Base-by-base conservation (phyloP, 2,113 vertebrate species). In the Scomber colias region DNA sequence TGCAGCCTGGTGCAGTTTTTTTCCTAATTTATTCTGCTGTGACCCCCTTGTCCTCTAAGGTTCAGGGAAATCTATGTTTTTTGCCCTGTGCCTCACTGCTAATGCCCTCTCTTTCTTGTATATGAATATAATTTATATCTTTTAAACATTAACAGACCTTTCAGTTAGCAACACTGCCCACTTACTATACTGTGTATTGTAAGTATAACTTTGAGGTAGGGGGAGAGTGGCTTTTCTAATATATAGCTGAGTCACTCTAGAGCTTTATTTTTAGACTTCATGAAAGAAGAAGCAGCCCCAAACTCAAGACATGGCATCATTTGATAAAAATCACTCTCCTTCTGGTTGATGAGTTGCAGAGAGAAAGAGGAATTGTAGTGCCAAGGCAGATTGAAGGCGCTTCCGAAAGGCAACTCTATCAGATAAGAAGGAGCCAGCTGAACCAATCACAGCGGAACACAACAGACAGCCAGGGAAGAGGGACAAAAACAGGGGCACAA, bases 321-420 rank as follows among this genome's bases (percentile, higher is more conserved):
- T 92, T 90, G 87, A 93, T 90, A 90, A 92, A 90, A 89, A 92
- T 91, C 88, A 50, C 79, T 76, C 80, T 49, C 85, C 87, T 86
- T 87, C 79, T 53, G 78, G 79, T 89, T 92, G 91, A 90, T 89
- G 90, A 90, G 86, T 87, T 84, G 89, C 74, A 56, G 77, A 83
- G 84, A 90, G 89, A 87, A 87, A 87, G 78, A 89, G 83, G 75
- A 85, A 92, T 87, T 85, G 87, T 77, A 15, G 83, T 86, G 87
- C 76, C 86, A 68, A 84, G 77, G 86, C 77, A 88, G 87, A 92
- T 84, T 81, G 84, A 89, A 80, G 78, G 86, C 46, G 27, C 88
- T 79, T 82, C 74, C 85, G 61, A 79, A 76, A 78, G 75, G 85
- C 87, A 77, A 55, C 81, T 83, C 83, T 21, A 90, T 89, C 90